phyloP scores from a whole-genome alignment of 2,888 invertebrate species.

The Falcaria lacertinaria region DNA sequence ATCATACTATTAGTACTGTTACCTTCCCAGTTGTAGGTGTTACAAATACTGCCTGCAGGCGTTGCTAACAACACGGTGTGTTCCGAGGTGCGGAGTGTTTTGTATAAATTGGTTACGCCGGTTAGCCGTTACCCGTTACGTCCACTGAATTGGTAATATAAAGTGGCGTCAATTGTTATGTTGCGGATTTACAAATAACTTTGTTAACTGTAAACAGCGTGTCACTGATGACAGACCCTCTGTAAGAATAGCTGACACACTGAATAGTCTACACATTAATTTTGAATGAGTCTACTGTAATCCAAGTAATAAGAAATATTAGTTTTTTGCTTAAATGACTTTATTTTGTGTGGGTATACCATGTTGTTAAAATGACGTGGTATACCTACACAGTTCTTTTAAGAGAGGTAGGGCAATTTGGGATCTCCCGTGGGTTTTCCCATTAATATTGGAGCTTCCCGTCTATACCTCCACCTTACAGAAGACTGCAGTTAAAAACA shows the following conservation, averaged over 20 bases:
- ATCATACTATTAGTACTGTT: conserved; percentile 13
- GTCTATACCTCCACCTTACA: too few relatives aligned
- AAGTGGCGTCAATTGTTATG: conserved; percentile 31
- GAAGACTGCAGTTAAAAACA: too few relatives aligned
- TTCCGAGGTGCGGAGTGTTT: conserved; percentile 27
- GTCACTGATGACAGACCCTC: conserved; percentile 27
- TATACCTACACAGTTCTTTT: too few relatives aligned
- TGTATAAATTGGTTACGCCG: conserved; percentile 53
- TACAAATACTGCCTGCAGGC: conserved; percentile 51
- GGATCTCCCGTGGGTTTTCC: too few relatives aligned
- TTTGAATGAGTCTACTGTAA: too few relatives aligned
- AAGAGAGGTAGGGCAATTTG: too few relatives aligned
- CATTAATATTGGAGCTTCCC: too few relatives aligned
- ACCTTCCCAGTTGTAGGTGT: conserved; percentile 47
- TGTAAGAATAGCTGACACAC: conserved; percentile 17
- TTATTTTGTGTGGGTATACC: too few relatives aligned
- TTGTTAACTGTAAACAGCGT: conserved; percentile 33
- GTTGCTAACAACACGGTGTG: conserved; percentile 48
- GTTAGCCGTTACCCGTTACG: conserved; percentile 43
- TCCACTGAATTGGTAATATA: conserved; percentile 44
- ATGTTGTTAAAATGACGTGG: too few relatives aligned
- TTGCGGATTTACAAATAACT: conserved; percentile 32
- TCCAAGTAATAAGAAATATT: too few relatives aligned
- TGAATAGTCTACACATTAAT: too few relatives aligned
- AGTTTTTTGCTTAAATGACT: too few relatives aligned